Base-by-base conservation (phyloP, 2,888 invertebrate species). In the Catocala sponsa region DNA sequence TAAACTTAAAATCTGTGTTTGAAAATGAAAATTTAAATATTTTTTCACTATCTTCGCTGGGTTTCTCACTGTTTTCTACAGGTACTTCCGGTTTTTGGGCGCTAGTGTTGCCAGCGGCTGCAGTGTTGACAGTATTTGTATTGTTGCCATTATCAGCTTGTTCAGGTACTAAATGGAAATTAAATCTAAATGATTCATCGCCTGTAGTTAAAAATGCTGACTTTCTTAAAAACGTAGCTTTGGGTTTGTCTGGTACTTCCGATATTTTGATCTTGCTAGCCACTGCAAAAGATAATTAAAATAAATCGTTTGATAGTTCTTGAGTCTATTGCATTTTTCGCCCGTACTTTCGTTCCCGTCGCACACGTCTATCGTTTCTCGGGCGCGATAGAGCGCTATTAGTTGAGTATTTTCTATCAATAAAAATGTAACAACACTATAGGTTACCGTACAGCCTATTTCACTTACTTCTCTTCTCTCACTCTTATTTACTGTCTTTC, bases 171-270 rank as follows among this genome's bases (percentile, higher is more conserved):
- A 92, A 68, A 70, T 87, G 81, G 70, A 91, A 89, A 70, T 93
- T 85, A 81, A 96, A 96, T 80, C 92, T 93, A 83, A 96, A 96
- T 51, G 92, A 89, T 64, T 87, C 94, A 70, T 94, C 88, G 5
- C 95, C 95, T 0, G 95, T 94, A 7, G 91, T 89, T 51, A 91
- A 77, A 74, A 95, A 92, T 35, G 93, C 91, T 1, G 97, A 96
- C 89, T 97, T 97, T 80, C 96, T 96, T 11, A 97, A 82, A 90
- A 97, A 97, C 71, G 95, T 92, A 6, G 96, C 97, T 83, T 97
- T 97, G 53, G 77, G 95, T 76, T 91, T 90, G 61, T 91, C 92
- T 12, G 94, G 87, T 56, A 81, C 89, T 38, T 94, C 86, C 53
- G 94, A 90, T 73, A 96, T 95, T 86, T 95, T 95, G 70, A 96